Evolutionary conservation across 2,113 vertebrate genomes (phyloP).

Genomic region (Hypanus sabinus): DNA sequence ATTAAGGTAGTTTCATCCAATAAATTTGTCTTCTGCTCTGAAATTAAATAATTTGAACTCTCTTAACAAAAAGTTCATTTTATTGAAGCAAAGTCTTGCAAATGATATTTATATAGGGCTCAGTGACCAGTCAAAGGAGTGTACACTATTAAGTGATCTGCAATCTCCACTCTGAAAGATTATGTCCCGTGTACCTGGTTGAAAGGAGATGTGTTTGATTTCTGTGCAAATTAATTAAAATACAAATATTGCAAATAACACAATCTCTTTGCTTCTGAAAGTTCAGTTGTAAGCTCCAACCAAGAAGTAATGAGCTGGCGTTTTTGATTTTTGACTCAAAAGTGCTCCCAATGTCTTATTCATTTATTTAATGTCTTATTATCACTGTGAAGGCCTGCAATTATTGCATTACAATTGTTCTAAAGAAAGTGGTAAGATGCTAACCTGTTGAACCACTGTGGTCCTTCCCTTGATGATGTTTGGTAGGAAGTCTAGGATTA

Average conservation of each 20-base stretch:
- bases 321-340: not conserved
- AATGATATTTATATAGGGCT: not conserved
- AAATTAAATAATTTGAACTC: not conserved
- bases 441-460: too few species aligned
- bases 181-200: not conserved
- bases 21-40: not conserved
- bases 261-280: not conserved
- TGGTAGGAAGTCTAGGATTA: too few species aligned
- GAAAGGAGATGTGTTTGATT: not conserved
- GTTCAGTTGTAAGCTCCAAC: not conserved
- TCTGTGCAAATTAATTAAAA: not conserved
- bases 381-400: too few species aligned
- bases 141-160: not conserved
- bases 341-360: not conserved
- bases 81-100: not conserved
- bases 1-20: not conserved
- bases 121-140: not conserved
- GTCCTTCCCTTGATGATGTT: too few species aligned
- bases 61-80: not conserved
- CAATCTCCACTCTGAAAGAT: not conserved
- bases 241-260: not conserved
- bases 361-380: too few species aligned
- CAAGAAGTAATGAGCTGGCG: not conserved
- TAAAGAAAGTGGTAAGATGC: too few species aligned
- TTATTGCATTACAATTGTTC: too few species aligned